Base-by-base conservation (phyloP, 2,113 vertebrate genomes). In the Urocolius indicus region DNA sequence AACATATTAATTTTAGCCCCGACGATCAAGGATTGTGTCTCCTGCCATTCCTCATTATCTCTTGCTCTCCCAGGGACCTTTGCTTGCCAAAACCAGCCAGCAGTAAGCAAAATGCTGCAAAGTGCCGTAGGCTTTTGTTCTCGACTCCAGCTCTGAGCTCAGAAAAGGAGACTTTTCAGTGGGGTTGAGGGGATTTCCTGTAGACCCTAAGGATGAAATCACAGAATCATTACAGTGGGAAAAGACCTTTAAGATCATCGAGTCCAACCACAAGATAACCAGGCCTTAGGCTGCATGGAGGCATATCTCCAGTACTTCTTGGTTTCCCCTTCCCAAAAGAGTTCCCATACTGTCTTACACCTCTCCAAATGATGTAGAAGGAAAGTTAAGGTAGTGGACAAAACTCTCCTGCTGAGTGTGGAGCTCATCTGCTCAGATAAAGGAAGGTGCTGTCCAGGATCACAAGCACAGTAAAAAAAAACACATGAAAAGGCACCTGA, bases 391-490 rank as follows among this genome's bases (percentile, higher is more conserved):
- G 36, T 6, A 34, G 21, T 32, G 21, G 58, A 57, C 14, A 68
- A 76, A 85, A 62, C 10, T 82, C 45, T 68, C 6, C 26, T 51
- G 34, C 13, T 51, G 34, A 48, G 19, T 27, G 51, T 38, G 29
- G 45, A 87, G 48, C 45, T 78, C 27, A 48, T 55, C 65, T 78
- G 43, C 21, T 10, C 21, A 87, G 58, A 12, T 36, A 51, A 52
- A 0, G 3, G 58, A 30, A 61, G 26, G 32, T n/a, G 45, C 13
- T 2, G 0, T 23, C 11, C 61, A 43, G 27, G 45, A 45, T 13
- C 1, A 0, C 20, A 52, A 61, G 38, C 16, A 36, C 23, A 48
- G 55, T 11, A 29, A n/a, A n/a, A n/a, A n/a, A n/a, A n/a, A n/a
- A n/a, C 20, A 34, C 15, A 19, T 9, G 23, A 81, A 65, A 54